phyloP scores from a whole-genome alignment of 2,888 invertebrate species.

The Dynastes tityus region DNA sequence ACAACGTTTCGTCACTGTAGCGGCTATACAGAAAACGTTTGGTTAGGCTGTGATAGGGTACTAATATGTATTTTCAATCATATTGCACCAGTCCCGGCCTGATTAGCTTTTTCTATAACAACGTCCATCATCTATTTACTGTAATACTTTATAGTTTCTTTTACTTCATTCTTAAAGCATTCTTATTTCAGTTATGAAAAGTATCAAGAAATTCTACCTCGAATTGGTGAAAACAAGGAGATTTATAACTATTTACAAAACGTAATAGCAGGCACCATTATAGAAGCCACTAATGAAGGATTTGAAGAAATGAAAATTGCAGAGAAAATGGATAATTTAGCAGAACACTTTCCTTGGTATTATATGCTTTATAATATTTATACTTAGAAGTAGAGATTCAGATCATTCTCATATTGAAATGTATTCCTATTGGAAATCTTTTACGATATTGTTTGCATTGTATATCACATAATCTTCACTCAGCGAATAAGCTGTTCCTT shows the following conservation, averaged over 20 bases:
- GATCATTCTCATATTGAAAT: no score
- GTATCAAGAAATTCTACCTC: constrained; percentile 33
- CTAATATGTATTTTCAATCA: constrained; percentile 70
- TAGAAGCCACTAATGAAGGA: constrained; percentile 50
- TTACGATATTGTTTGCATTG: neutral
- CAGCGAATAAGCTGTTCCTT: no score
- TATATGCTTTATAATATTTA: constrained; percentile 29
- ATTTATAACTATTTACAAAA: constrained; percentile 23
- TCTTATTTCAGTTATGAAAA: constrained; percentile 43
- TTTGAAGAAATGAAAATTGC: constrained; percentile 48
- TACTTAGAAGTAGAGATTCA: neutral
- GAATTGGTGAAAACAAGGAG: constrained; percentile 18
- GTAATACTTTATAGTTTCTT: constrained; percentile 6
- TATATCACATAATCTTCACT: neutral
- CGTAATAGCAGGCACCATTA: neutral
- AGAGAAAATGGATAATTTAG: constrained; percentile 47
- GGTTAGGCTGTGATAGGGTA: constrained; percentile 69
- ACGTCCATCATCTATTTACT: constrained; percentile 8
- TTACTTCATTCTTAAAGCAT: constrained; percentile 4
- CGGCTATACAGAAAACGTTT: constrained; percentile 48
- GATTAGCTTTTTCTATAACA: constrained; percentile 62
- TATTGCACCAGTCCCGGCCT: constrained; percentile 73
- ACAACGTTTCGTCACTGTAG: constrained; percentile 44
- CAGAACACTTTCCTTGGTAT: constrained; percentile 53
- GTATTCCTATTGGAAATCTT: no score